Evolutionary conservation across 1,140 invertebrate genomes (phyloP).

Genomic region (Diorhabda elongata): DNA sequence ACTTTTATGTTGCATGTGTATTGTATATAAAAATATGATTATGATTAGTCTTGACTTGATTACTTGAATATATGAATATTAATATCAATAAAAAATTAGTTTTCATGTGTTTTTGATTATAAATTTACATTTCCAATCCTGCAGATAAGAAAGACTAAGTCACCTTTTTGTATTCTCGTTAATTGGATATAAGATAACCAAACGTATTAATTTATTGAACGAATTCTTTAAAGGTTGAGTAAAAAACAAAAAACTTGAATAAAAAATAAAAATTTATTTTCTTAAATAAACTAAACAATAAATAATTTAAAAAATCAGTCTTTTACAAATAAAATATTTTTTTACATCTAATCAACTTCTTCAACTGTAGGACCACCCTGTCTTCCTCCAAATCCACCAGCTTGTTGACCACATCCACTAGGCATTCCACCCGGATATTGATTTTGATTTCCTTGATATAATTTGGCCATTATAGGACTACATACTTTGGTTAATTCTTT

Average conservation of each 20-base stretch:
- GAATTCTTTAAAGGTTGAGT: too few relatives aligned
- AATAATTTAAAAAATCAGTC: background rate
- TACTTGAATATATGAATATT: too few relatives aligned
- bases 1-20: too few relatives aligned
- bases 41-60: too few relatives aligned
- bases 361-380: constrained; percentile 59
- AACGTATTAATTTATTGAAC: too few relatives aligned
- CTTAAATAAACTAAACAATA: background rate
- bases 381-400: constrained; percentile 32
- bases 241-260: constrained; percentile 8
- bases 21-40: too few relatives aligned
- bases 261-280: constrained; percentile 7
- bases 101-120: too few relatives aligned
- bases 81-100: too few relatives aligned
- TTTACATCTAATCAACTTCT: constrained; percentile 44
- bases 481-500: constrained; percentile 49
- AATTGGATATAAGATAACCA: too few relatives aligned
- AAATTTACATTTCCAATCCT: too few relatives aligned
- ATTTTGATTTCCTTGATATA: constrained; percentile 47
- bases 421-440: constrained; percentile 50
- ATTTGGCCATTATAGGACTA: constrained; percentile 49
- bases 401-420: constrained; percentile 45
- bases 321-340: background rate
- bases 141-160: too few relatives aligned
- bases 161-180: too few relatives aligned